Percentiles rank a stretch among this genome's conserved stretches.
phyloP scores from a whole-genome alignment of 2,888 invertebrate species.

The Aplocera efformata region DNA sequence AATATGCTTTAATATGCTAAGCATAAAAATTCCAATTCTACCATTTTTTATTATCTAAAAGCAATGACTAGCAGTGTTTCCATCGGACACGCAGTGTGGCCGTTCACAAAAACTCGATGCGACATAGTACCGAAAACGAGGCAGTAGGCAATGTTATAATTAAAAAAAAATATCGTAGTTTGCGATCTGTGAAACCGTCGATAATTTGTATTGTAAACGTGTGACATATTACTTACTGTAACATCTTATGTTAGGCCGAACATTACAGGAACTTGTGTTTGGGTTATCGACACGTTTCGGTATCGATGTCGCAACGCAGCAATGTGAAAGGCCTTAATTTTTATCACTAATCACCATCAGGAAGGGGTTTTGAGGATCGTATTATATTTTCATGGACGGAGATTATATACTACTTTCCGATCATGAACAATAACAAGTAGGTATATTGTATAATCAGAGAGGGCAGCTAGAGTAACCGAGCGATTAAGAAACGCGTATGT shows the following conservation, averaged over 20 bases:
- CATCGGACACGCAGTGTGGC: constrained; percentile 2
- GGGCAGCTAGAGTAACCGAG: constrained; percentile 2
- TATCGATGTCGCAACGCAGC: constrained; percentile 16
- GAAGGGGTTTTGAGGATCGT: constrained; percentile 28
- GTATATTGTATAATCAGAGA: constrained; percentile 11
- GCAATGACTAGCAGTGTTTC: constrained; percentile 35
- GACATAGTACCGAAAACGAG: too few species aligned
- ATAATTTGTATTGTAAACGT: too few species aligned
- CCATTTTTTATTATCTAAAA: constrained; percentile 28
- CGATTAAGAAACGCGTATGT: constrained; percentile 3
- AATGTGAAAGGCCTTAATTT: neutral
- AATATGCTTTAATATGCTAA: constrained; percentile 27
- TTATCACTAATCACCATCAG: constrained; percentile 8
- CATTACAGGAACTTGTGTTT: too few species aligned
- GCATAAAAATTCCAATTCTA: constrained; percentile 25
- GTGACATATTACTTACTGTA: too few species aligned
- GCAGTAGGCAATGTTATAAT: too few species aligned
- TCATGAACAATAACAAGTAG: constrained; percentile 13
- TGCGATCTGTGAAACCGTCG: too few species aligned
- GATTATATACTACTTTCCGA: constrained; percentile 40
- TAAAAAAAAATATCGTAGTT: too few species aligned
- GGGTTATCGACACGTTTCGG: neutral
- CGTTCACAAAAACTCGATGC: too few species aligned
- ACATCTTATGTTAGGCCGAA: too few species aligned
- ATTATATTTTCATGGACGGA: constrained; percentile 67